Percentiles rank a stretch among this genome's conserved stretches.
Conservation (phyloP, 2,113 vertebrate genomes). For the Euleptes europaea region DNA sequence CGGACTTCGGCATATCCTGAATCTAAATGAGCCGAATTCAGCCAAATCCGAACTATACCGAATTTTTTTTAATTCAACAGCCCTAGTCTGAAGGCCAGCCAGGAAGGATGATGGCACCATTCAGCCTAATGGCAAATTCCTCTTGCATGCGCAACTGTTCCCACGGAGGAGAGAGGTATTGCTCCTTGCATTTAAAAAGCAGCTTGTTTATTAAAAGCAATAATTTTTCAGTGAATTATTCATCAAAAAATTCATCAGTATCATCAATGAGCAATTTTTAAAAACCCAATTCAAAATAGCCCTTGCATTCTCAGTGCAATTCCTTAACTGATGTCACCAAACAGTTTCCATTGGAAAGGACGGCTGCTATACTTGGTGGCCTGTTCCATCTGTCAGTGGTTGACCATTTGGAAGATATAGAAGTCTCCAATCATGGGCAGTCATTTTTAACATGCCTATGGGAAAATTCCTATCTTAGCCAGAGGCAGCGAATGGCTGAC, state of each 20-base stretch:
- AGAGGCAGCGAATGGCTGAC: neutral
- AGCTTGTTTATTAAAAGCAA: neutral
- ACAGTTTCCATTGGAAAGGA: neutral
- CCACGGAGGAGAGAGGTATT: neutral
- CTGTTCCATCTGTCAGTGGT: neutral
- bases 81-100: neutral
- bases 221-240: neutral
- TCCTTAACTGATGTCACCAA: neutral
- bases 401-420: constrained; percentile 3
- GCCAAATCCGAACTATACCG: too few species aligned
- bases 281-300: neutral
- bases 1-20: too few species aligned
- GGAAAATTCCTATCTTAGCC: neutral
- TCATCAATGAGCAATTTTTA: neutral
- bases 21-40: too few species aligned
- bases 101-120: neutral
- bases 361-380: neutral
- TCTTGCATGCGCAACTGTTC: neutral
- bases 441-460: neutral
- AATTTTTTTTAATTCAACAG: too few species aligned
- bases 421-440: neutral
- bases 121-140: neutral
- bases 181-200: neutral
- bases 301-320: neutral
- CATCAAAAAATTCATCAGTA: neutral